These are phyloP conservation scores for Pangasius macronema DNA, from an alignment of 2,797 vertebrate genomes.

Conservation along the genomic window DNA sequence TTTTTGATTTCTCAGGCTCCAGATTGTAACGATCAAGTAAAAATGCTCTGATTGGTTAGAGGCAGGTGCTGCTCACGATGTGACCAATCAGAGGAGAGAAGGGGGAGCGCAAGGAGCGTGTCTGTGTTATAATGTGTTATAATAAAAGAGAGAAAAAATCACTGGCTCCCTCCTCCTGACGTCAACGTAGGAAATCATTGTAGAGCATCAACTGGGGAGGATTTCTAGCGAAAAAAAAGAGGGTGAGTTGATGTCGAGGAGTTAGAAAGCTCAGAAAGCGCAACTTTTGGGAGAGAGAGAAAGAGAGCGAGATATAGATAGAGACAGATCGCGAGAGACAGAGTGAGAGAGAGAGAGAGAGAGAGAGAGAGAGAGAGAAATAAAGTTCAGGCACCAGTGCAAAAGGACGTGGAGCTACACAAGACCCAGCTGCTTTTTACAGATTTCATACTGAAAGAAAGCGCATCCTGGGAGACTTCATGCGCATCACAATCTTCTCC, in stretches of 20 bases:
- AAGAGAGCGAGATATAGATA: slow-evolving; percentile 8
- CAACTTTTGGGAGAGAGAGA: slow-evolving; percentile 76
- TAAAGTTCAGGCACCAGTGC: slow-evolving; percentile 82
- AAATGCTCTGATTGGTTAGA: slow-evolving; percentile 80
- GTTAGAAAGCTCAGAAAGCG: slow-evolving; percentile 77
- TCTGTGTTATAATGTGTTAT: slow-evolving; percentile 67
- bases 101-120: slow-evolving; percentile 68
- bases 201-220: slow-evolving; percentile 84
- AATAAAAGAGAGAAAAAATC: slow-evolving; percentile 79
- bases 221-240: slow-evolving; percentile 77
- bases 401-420: slow-evolving; percentile 70
- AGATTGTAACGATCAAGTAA: slow-evolving; percentile 72
- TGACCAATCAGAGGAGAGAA: slow-evolving; percentile 80
- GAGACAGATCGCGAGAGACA: not conserved
- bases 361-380: slow-evolving; percentile 64
- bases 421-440: slow-evolving; percentile 61
- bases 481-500: slow-evolving; percentile 3
- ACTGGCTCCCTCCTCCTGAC: slow-evolving; percentile 79
- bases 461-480: slow-evolving; percentile 62
- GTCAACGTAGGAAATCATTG: slow-evolving; percentile 93
- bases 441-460: slow-evolving; percentile 69
- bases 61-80: slow-evolving; percentile 70
- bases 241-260: slow-evolving; percentile 84
- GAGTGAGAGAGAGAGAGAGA: slow-evolving; percentile 2
- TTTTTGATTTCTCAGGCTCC: slow-evolving; percentile 66